Percentiles rank a stretch among this genome's conserved stretches.
These are phyloP conservation scores for Sabatieria punctata DNA, from an alignment of 2,888 invertebrate genomes.

Conservation along the genomic window DNA sequence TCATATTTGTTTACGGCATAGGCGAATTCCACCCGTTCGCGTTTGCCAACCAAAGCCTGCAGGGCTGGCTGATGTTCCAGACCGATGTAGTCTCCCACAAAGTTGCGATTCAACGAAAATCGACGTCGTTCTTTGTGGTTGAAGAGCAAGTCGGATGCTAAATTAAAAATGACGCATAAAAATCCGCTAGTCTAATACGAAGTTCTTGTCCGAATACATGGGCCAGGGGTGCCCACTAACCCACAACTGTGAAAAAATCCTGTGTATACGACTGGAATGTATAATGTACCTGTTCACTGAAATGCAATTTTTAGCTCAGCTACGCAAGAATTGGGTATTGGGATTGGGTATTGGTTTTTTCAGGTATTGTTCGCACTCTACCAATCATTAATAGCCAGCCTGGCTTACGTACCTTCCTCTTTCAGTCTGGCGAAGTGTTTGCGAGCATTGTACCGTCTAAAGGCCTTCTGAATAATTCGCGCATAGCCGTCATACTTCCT, in stretches of 20 bases:
- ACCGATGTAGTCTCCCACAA: constrained; percentile 52
- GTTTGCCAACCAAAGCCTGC: constrained; percentile 42
- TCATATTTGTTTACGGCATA: constrained; percentile 49
- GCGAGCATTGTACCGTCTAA: constrained; percentile 45
- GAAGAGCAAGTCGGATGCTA: constrained; percentile 39
- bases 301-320: too few relatives aligned
- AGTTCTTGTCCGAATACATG: too few relatives aligned
- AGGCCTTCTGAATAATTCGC: constrained; percentile 48
- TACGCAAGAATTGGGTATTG: too few relatives aligned
- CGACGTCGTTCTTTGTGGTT: constrained; percentile 46
- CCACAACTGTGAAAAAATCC: neutral
- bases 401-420: constrained; percentile 37
- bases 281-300: too few relatives aligned
- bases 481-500: constrained; percentile 49
- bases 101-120: constrained; percentile 47
- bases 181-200: too few relatives aligned
- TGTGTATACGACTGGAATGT: too few relatives aligned
- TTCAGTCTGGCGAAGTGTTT: constrained; percentile 44
- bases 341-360: too few relatives aligned
- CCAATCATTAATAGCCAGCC: neutral
- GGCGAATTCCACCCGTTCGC: constrained; percentile 49
- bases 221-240: too few relatives aligned
- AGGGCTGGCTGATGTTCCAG: constrained; percentile 45
- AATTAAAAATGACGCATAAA: constrained; percentile 7
- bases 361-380: too few relatives aligned